Base-by-base conservation (phyloP, 2,113 vertebrate species). In the Zosterops borbonicus region DNA sequence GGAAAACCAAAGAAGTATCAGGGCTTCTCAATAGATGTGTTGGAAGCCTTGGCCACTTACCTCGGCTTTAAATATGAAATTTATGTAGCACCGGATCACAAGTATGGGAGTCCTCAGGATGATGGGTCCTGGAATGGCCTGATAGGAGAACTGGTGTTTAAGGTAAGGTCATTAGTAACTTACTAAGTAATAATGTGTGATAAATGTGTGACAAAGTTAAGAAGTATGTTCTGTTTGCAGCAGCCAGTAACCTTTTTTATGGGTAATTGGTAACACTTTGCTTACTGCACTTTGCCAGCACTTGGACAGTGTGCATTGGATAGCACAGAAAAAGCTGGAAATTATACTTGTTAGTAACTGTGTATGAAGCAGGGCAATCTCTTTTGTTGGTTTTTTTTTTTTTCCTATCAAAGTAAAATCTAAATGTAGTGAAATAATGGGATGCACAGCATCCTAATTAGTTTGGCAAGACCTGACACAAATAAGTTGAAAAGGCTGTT, bases 1-100 rank as follows among this genome's bases (percentile, higher is more conserved):
- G 99, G 99, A 52, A 99, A 99, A 93, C 99, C 99, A 1, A 99
- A 99, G 98, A 99, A 99, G 96, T 99, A 99, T 95, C 99, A 99
- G 77, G 99, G 99, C 50, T 99, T 98, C 95, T 99, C 99, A 76
- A 99, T 99, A 29, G 99, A 99, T 1, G 99, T 99, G 58, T 97
- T 99, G 92, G 99, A 99, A 95, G 98, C 99, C 69, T 98, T 99
- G 89, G 98, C 99, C 74, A 99, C 98, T 96, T 99, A 99, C 96
- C 98, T 99, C 14, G 99, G 99, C 81, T 99, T 99, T 91, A 99
- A 99, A 85, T 99, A 99, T 2, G 99, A 99, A 97, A 99, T 99
- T 96, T 99, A 99, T 62, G 97, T 99, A 56, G 98, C 99, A 12
- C 99, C 99, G 0, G 99, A 99, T 96, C 99, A 99, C 96, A 99